Evolutionary conservation across 2,888 invertebrate species (phyloP).

Genomic region (Caenorhabditis macrosperma): DNA sequence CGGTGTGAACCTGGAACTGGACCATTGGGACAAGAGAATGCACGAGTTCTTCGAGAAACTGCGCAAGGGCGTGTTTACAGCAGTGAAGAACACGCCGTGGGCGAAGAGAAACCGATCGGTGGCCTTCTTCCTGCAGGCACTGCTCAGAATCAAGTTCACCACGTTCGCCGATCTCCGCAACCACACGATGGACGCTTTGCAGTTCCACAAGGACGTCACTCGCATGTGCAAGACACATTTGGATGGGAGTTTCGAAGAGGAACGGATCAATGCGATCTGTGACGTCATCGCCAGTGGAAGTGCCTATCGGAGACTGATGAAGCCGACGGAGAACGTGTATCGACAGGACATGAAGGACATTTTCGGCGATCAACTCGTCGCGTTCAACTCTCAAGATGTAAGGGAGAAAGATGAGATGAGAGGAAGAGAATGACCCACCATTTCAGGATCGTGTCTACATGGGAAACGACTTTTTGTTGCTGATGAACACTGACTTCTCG

Average conservation of each 20-base stretch:
- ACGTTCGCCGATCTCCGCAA: not conserved
- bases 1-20: not conserved
- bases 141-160: not conserved
- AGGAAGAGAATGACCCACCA: not conserved
- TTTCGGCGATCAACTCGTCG: not conserved
- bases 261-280: not conserved
- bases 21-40: not conserved
- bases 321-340: not conserved
- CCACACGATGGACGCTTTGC: not conserved
- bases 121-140: not conserved
- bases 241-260: not conserved
- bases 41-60: not conserved
- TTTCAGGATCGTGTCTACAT: conserved; percentile 32
- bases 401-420: not conserved
- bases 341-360: not conserved
- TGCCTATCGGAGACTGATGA: not conserved
- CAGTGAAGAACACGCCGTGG: conserved; percentile 8
- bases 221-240: not conserved
- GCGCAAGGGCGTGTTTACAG: not conserved
- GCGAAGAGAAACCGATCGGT: not conserved
- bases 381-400: conserved; percentile 18
- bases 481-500: conserved; percentile 24
- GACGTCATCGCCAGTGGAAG: not conserved
- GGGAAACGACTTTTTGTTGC: conserved; percentile 27
- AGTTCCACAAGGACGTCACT: not conserved